Percentiles rank a stretch among this genome's conserved stretches.
These are phyloP conservation scores for Corythornis vintsioides DNA, from an alignment of 2,113 vertebrate genomes.

Conservation along the genomic window DNA sequence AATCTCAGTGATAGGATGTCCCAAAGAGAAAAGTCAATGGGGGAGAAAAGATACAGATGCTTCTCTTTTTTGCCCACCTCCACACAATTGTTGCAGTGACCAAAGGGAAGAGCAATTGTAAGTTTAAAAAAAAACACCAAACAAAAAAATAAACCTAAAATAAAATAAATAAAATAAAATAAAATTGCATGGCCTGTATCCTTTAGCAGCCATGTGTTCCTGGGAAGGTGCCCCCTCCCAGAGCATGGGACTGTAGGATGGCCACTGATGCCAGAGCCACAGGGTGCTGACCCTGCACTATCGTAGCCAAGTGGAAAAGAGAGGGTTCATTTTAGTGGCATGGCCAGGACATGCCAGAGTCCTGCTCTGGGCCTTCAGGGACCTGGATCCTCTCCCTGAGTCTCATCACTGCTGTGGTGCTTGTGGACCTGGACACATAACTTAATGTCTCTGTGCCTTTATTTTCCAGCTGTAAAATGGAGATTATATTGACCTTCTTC, in stretches of 20 bases:
- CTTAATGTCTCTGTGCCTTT: not conserved
- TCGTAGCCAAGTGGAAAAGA: not conserved
- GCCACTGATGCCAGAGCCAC: not conserved
- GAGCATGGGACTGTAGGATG: accelerated
- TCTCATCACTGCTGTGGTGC: not conserved
- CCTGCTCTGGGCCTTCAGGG: not conserved
- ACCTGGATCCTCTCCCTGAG: not conserved
- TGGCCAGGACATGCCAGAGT: not conserved
- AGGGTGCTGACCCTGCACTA: not conserved
- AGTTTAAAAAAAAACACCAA: too few relatives aligned
- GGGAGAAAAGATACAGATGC: not conserved
- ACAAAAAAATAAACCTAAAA: too few relatives aligned
- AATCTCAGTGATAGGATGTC: not conserved
- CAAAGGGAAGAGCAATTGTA: not conserved
- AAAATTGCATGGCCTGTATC: not conserved
- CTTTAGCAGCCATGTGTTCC: not conserved
- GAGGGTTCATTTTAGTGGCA: not conserved
- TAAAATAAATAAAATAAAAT: not conserved
- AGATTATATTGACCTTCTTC: constrained; percentile 2
- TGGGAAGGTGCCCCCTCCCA: not conserved
- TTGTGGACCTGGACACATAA: not conserved
- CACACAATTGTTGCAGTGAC: accelerated
- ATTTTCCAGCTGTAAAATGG: not conserved
- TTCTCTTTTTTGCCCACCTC: not conserved
- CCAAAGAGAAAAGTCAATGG: not conserved